Evolutionary conservation across 1,140 invertebrate species (phyloP).

Genomic region (Lethocerus indicus): DNA sequence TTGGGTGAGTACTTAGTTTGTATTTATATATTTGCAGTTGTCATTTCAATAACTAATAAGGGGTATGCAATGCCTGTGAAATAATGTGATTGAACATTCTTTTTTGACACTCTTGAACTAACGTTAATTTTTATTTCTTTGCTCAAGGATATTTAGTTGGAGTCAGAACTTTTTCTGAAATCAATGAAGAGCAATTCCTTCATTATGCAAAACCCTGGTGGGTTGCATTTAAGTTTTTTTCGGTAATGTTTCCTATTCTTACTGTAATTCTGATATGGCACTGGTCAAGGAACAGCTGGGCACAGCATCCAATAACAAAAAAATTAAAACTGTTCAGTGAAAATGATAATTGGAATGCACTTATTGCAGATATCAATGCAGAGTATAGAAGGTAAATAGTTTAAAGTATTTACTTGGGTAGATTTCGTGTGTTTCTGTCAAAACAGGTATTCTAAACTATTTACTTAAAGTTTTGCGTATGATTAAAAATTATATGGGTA

Average conservation of each 20-base stretch:
- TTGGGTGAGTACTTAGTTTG: constrained; percentile 28
- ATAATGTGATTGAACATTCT: constrained; percentile 20
- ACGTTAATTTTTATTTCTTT: constrained; percentile 12
- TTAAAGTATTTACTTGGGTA: constrained; percentile 14
- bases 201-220: constrained; percentile 27
- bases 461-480: too few relatives aligned
- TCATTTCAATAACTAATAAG: constrained; percentile 21
- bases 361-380: constrained; percentile 54
- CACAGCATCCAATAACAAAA: constrained; percentile 54
- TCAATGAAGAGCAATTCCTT: constrained; percentile 23
- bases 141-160: constrained; percentile 39
- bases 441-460: too few relatives aligned
- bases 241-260: constrained; percentile 26
- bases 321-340: constrained; percentile 44
- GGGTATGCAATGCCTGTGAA: constrained; percentile 19
- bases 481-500: neutral
- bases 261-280: constrained; percentile 26
- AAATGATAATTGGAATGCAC: constrained; percentile 39
- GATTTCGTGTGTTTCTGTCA: constrained; percentile 9
- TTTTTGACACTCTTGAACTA: constrained; percentile 19
- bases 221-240: constrained; percentile 21
- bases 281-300: constrained; percentile 36
- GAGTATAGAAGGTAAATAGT: constrained; percentile 50
- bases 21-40: constrained; percentile 1
- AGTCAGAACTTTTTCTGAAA: constrained; percentile 20